Evolutionary conservation across 2,888 invertebrate species (phyloP).

Genomic region (Cataglyphis altisquamis): DNA sequence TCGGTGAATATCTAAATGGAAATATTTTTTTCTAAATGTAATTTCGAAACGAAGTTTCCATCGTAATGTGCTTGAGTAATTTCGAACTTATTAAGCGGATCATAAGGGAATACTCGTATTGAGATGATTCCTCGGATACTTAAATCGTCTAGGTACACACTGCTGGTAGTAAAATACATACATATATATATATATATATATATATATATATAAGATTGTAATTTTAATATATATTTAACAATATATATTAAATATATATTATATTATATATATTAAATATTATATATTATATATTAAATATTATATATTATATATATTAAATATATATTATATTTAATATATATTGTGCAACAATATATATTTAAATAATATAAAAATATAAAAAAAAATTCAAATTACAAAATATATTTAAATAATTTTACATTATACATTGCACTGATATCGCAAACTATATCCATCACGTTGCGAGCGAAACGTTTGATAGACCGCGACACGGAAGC

Average conservation of each 20-base stretch:
- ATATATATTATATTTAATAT: no score
- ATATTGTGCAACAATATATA: neutral
- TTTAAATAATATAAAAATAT: neutral
- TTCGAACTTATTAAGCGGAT: constrained; percentile 1
- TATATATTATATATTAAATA: no score
- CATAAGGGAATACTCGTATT: neutral
- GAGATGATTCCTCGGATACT: neutral
- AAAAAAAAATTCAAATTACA: neutral
- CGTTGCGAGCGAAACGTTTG: constrained; percentile 6
- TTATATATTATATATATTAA: no score
- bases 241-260: no score
- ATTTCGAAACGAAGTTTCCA: neutral
- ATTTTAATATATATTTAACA: neutral
- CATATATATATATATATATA: no score
- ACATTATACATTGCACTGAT: neutral
- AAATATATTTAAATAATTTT: neutral
- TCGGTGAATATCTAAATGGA: constrained; percentile 4
- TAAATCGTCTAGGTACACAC: neutral
- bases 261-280: no score
- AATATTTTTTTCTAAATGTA: constrained; percentile 8
- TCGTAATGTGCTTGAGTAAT: neutral
- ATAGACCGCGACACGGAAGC: constrained; percentile 18
- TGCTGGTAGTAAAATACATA: no score
- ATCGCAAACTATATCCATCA: neutral
- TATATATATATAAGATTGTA: neutral